These are phyloP conservation scores for Agrypnus murinus DNA, from an alignment of 2,888 invertebrate species.

Conservation along the genomic window DNA sequence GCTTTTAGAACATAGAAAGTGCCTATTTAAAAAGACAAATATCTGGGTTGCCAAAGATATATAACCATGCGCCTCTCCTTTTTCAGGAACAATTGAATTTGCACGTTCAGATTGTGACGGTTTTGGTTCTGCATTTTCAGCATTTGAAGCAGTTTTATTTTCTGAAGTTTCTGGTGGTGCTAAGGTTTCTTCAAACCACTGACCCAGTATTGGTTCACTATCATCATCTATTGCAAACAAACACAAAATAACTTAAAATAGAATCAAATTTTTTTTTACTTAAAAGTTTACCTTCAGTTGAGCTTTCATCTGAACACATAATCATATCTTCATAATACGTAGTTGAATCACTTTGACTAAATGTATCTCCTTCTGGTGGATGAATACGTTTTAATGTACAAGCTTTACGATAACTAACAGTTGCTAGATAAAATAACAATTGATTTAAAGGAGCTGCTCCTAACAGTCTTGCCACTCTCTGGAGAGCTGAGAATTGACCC, in stretches of 20 bases:
- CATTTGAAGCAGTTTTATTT: constrained; percentile 73
- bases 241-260: not conserved
- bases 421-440: constrained; percentile 90
- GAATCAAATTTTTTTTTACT: constrained; percentile 11
- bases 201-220: constrained; percentile 90
- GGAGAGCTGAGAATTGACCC: constrained; percentile 79
- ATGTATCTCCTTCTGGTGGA: constrained; percentile 89
- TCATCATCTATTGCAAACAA: constrained; percentile 75
- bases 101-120: constrained; percentile 72
- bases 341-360: constrained; percentile 92
- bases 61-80: constrained; percentile 88
- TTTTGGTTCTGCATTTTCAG: constrained; percentile 72
- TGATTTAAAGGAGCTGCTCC: constrained; percentile 84
- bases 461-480: constrained; percentile 81
- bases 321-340: constrained; percentile 97
- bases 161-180: constrained; percentile 84
- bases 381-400: constrained; percentile 88
- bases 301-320: constrained; percentile 92
- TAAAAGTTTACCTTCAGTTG: constrained; percentile 82
- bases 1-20: constrained; percentile 84
- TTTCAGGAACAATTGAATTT: constrained; percentile 80
- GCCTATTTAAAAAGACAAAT: constrained; percentile 88
- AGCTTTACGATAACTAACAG: constrained; percentile 93
- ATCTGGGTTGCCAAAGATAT: constrained; percentile 90
- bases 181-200: constrained; percentile 96